Base-by-base conservation (phyloP, 92 coral and sea anemone genomes). In the Porites cylindrica region DNA sequence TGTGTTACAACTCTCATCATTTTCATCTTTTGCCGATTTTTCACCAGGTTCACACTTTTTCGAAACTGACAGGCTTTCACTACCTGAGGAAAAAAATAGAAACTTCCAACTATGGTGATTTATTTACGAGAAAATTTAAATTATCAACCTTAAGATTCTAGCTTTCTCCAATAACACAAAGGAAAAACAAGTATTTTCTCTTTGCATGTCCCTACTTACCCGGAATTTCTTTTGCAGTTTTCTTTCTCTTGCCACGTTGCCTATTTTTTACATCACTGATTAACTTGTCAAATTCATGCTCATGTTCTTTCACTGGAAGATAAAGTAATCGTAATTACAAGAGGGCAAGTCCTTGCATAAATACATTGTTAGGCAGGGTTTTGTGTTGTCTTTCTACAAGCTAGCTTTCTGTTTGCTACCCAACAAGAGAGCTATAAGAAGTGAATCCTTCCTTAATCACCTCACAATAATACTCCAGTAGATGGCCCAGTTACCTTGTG, bases 231-330 rank as follows among this genome's bases (percentile, higher is more conserved):
- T 38, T 71, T 72, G 78, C 74, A 78, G 59, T 20, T 71, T 65
- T 82, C 84, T 87, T 90, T 81, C 80, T 89, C 80, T 85, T 92
- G 79, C 72, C 85, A 85, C 79, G 18, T 14, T 66, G 78, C 78
- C 96, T 88, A 52, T 66, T 85, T 79, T 66, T 83, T n/a, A 95
- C 69, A 21, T 94, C 91, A 65, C 86, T 86, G 60, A 96, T 93
- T 6, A 96, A 85, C 77, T 92, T 91, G 29, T 82, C 79, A 88
- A 96, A 96, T 4, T 95, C 93, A 3, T 72, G 70, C 14, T 95
- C 78, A 67, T 96, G 88, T 53, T 94, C 86, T 50, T 81, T 85
- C 90, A 96, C 99, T 52, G 32, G 23, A 19, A 24, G 62, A 53
- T 18, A 18, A 7, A 29, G 32, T 3, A 29, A 29, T 2, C 2